Percentiles rank a stretch among this genome's conserved stretches.
phyloP scores from a whole-genome alignment of 2,888 invertebrate species.

The Diaphora mendica region DNA sequence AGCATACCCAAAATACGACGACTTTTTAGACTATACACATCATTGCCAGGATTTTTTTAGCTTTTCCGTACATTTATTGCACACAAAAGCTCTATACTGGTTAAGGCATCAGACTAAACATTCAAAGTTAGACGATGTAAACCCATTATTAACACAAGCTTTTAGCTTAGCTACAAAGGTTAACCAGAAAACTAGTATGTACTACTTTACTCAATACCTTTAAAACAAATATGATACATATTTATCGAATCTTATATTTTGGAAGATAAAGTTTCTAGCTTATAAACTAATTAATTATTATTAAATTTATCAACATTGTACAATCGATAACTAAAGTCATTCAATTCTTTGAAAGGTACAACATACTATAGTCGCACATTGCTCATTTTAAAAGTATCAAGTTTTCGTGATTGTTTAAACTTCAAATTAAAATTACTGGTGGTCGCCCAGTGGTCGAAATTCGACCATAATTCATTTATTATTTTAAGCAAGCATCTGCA shows the following conservation, averaged over 20 bases:
- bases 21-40: not conserved
- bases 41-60: not conserved
- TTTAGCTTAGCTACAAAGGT: not conserved
- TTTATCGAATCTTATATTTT: not conserved
- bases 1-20: not conserved
- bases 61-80: not conserved
- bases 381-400: not conserved
- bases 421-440: too few relatives aligned
- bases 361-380: not conserved
- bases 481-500: too few relatives aligned
- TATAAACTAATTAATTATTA: not conserved
- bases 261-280: conserved; percentile 5
- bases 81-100: not conserved
- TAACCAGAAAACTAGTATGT: not conserved
- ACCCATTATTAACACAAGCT: conserved; percentile 1
- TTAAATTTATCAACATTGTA: not conserved
- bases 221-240: not conserved
- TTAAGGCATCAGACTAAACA: not conserved
- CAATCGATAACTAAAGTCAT: not conserved
- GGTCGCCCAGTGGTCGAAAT: too few relatives aligned
- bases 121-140: not conserved
- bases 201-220: not conserved
- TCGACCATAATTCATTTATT: too few relatives aligned
- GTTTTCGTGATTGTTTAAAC: not conserved
- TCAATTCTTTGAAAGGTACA: not conserved